Percentiles rank a stretch among this genome's conserved stretches.
These are phyloP conservation scores for Poecilia velifera DNA, from an alignment of 2,797 vertebrate genomes.

Conservation along the genomic window DNA sequence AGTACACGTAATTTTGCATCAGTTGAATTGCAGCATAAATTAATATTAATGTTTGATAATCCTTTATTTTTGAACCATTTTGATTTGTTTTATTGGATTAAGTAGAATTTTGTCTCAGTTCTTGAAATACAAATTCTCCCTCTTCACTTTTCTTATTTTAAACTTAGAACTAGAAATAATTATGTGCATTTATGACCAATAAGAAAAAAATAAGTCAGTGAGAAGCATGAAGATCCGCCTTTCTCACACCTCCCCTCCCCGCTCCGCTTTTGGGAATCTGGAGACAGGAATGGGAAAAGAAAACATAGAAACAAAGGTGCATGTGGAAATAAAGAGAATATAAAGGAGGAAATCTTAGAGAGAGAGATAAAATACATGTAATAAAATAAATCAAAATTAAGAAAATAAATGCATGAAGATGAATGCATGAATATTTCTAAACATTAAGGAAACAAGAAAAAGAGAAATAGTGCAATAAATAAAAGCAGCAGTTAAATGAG, in stretches of 20 bases:
- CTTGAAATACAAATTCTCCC: background rate
- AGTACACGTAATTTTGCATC: background rate
- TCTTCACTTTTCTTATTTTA: background rate
- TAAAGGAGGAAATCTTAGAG: background rate
- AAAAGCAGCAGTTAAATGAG: background rate
- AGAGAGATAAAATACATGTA: background rate
- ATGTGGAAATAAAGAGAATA: background rate
- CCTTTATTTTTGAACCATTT: background rate
- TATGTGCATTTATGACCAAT: background rate
- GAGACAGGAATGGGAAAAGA: background rate
- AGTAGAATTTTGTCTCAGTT: background rate
- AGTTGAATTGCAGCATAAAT: background rate
- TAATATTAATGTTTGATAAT: background rate
- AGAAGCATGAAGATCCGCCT: background rate
- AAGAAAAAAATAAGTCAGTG: background rate
- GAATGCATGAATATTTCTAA: background rate
- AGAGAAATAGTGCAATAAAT: background rate
- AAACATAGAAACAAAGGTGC: background rate
- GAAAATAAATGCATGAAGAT: background rate
- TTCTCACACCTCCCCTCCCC: background rate
- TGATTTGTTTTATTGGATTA: background rate
- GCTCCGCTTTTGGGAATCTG: background rate
- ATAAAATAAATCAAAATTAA: background rate
- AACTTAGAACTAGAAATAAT: background rate
- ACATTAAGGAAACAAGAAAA: background rate